Evolutionary conservation across 2,113 vertebrate species (phyloP).

Genomic region (Forbesichthys papilliferus): DNA sequence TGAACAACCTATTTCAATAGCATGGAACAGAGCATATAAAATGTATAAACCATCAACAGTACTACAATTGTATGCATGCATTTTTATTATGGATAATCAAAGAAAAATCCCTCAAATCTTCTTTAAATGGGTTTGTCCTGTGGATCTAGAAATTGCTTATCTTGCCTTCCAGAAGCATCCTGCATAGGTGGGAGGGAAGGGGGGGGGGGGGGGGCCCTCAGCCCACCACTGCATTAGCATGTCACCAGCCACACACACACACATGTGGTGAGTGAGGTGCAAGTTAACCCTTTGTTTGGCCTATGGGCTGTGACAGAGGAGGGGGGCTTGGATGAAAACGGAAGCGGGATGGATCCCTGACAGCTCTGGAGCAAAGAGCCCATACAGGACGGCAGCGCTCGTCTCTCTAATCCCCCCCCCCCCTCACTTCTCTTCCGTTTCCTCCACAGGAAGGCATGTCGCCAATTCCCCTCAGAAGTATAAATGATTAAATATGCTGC

Average conservation of each 20-base stretch:
- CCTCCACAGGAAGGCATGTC: conserved; percentile 67
- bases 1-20: too few species aligned
- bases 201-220: too few species aligned
- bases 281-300: conserved; percentile 43
- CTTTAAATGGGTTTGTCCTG: too few species aligned
- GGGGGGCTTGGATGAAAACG: conserved; percentile 27
- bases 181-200: too few species aligned
- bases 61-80: too few species aligned
- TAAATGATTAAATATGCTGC: conserved; percentile 72
- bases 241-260: conserved; percentile 1
- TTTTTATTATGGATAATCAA: too few species aligned
- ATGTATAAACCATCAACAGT: too few species aligned
- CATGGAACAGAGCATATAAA: too few species aligned
- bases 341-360: conserved; percentile 56
- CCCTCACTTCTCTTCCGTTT: conserved; percentile 55
- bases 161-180: too few species aligned
- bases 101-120: too few species aligned
- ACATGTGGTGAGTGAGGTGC: conserved; percentile 37
- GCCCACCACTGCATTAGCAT: background rate
- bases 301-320: conserved; percentile 46
- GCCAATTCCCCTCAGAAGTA: conserved; percentile 52
- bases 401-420: conserved; percentile 64
- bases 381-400: conserved; percentile 46
- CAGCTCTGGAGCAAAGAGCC: conserved; percentile 29
- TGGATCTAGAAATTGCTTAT: too few species aligned